Base-by-base conservation (phyloP, 2,888 invertebrate species). In the Masnerella sp. region DNA sequence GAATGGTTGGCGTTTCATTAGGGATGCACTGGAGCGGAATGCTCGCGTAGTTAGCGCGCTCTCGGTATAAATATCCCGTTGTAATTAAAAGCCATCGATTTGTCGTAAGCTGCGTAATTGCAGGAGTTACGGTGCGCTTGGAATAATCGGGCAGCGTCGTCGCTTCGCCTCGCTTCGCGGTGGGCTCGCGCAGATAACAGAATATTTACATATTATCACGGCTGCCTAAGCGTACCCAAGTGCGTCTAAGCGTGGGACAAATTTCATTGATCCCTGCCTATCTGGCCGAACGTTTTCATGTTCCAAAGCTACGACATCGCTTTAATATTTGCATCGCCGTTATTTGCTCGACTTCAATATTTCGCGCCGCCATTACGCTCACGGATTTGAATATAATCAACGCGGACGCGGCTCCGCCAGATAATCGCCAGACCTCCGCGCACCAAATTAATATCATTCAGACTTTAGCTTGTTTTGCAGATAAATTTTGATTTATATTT, bases 141-240 rank as follows among this genome's bases (percentile, higher is more conserved):
- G 84, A 84, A 85, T 86, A 86, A 85, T 85, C 84, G 83, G 75
- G 69, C 20, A n/a, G 45, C 64, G 68, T 52, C 69, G 77, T 74
- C 72, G 77, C 72, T 73, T 74, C 25, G 54, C 65, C 40, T 30
- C 22, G 51, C 51, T 49, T 28, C 59, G 68, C 67, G 72, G 42
- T 45, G 62, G 67, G 58, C 61, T 65, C 72, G 68, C 58, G 78
- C 70, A 84, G 87, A 87, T 86, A 87, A 85, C 85, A 78, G 80
- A 82, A 85, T 86, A 87, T 87, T 87, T 86, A 86, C 87, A 87
- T 87, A 86, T 86, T 85, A 86, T 86, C 86, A 80, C 81, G 74
- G 68, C 76, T 52, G 38, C 52, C 67, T 52, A 64, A 69, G 56
- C 75, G 74, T 56, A 65, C 75, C 74, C 77, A 73, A 73, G 70